Evolutionary conservation across 2,113 vertebrate species (phyloP).

Genomic region (Syngnathus floridae): DNA sequence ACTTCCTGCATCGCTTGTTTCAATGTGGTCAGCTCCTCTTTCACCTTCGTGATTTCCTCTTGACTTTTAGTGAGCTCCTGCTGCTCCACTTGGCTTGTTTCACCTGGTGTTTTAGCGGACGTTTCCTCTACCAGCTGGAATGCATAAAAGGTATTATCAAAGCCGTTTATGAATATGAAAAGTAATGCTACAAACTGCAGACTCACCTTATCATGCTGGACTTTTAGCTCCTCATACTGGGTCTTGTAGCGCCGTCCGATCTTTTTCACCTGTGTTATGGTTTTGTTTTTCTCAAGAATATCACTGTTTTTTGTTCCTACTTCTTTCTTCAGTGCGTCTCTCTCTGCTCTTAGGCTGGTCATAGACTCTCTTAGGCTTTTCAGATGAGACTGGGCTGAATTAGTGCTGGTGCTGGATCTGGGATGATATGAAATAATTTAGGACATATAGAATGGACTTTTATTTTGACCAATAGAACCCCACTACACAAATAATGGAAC

Average conservation of each 20-base stretch:
- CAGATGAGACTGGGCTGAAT: slow-evolving; percentile 81
- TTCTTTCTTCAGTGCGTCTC: slow-evolving; percentile 81
- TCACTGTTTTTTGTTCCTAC: slow-evolving; percentile 78
- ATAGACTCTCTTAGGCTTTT: slow-evolving; percentile 80
- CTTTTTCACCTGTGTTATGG: slow-evolving; percentile 97
- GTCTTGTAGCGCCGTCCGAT: slow-evolving; percentile 95
- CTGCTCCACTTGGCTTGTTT: slow-evolving; percentile 35
- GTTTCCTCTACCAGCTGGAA: slow-evolving; percentile 77
- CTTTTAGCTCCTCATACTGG: slow-evolving; percentile 94
- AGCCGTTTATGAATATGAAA: neutral
- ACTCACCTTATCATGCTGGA: slow-evolving; percentile 84
- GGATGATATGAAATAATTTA: neutral
- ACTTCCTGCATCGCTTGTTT: slow-evolving; percentile 52
- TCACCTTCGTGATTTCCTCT: slow-evolving; percentile 47
- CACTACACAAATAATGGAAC: neutral
- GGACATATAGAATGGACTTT: neutral
- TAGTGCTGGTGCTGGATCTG: slow-evolving; percentile 66
- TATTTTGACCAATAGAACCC: neutral
- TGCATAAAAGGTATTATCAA: neutral
- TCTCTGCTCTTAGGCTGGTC: slow-evolving; percentile 76
- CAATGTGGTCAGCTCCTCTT: slow-evolving; percentile 44
- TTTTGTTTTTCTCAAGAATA: slow-evolving; percentile 89
- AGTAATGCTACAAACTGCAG: fast-evolving
- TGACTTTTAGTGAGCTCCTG: slow-evolving; percentile 48
- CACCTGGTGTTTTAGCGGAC: slow-evolving; percentile 61